Base-by-base conservation (phyloP, 2,888 invertebrate species). In the Pomacea canaliculata region DNA sequence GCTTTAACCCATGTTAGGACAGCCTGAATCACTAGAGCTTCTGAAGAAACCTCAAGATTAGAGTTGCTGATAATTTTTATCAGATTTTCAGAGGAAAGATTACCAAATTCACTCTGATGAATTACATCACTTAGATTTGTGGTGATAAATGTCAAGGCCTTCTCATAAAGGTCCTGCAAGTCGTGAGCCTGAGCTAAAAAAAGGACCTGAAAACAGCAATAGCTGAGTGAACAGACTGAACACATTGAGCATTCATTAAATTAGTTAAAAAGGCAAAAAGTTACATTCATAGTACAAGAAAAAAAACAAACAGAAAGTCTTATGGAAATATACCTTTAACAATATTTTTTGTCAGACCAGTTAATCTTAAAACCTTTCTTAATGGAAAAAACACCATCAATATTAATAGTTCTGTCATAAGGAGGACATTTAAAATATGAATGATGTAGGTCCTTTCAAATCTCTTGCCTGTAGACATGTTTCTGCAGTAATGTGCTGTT, bases 401-500 rank as follows among this genome's bases (percentile, higher is more conserved):
- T 16, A 56, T 10, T 56, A 13, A 56, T 56, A 1, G 2, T 56
- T 56, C 51, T 56, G 4, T 16, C 51, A 56, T 13, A 16, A 56
- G 3, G 12, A 56, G 16, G 16, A 0, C 10, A 37, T 37, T 37
- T 37, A 56, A 56, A 56, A 56, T 56, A 16, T 56, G 51, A 1
- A 4, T 7, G 8, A 4, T 7, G 51, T 56, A 13, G 16, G 16
- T 56, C 8, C 16, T 56, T 16, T 56, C 16, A 10, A 56, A 13
- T 56, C 51, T 56, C 51, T 56, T 62, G 62, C 73, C 59, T 73
- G 74, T 23, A 77, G 70, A 67, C 79, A 79, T 46, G 77, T 79
- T 18, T 79, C 77, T 10, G 19, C 23, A 19, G 74, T 70, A 37
- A 79, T 71, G 48, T 79, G 77, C 59, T 79, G 79, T 13, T 73